Evolutionary conservation across 1,140 invertebrate genomes (phyloP), one percentile per base, ranked within the genome.

Genomic region (Apis cerana): DNA sequence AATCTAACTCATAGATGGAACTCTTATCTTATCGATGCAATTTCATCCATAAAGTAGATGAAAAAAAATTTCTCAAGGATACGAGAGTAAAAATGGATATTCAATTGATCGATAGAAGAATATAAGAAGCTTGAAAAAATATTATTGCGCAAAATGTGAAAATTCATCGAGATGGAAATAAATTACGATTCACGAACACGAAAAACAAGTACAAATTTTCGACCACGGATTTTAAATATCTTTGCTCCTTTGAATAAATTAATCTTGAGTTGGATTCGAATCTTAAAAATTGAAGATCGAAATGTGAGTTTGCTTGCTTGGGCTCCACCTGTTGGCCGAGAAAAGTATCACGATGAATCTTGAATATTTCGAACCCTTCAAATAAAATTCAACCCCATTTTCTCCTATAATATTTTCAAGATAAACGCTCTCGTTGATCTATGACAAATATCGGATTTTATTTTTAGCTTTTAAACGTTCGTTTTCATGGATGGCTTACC

Each of bases 241-340:
- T 52, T 2, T 33, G 23, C 61, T 13, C 5, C 10, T 12, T 12
- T 2, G 4, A 59, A 19, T 52, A 21, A 62, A 58, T 71, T 27
- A 13, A 15, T 56, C 15, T 3, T 33, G 33, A 17, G 59, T 43
- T 12, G 19, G 43, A 79, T 62, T 43, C 4, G 33, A 3, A 33
- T 33, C 4, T 43, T 43, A 43, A 71, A 61, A 61, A 79, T 33
- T n/a, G n/a, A 48, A 7, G 48, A 64, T 80, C 17, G 23, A 80
- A 80, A 72, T 80, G 62, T 2, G 23, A 59, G 56, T 62, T 62
- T 54, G 4, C 23, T 80, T 80, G 56, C 23, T 80, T 80, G 56
- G 58, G 50, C 59, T 27, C 43, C 12, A 54, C 13, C 11, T 17
- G 48, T 54, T 43, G 19, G 43, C 17, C 59, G n/a, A 65, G 54